Evolutionary conservation across 2,113 vertebrate species (phyloP).

Genomic region (Heptranchias perlo): DNA sequence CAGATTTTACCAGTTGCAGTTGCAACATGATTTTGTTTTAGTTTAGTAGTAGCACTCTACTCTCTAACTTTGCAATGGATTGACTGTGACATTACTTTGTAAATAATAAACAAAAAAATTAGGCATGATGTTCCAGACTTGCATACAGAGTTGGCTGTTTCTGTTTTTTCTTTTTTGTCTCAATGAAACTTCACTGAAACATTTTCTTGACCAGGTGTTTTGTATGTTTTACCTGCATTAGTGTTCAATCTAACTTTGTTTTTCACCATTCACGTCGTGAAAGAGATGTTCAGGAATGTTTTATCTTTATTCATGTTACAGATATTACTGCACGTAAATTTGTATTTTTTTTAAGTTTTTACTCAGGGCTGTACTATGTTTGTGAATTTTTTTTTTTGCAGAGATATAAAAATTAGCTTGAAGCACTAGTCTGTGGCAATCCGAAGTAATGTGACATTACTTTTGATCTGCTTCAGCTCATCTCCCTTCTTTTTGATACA

Average conservation of each 20-base stretch:
- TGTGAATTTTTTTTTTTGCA: slow-evolving; percentile 19
- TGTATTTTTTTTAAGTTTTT: background rate
- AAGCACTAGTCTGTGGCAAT: slow-evolving; percentile 19
- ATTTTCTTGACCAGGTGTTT: background rate
- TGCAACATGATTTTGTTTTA: slow-evolving; percentile 8
- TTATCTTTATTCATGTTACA: background rate
- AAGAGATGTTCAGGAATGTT: background rate
- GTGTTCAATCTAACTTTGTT: slow-evolving; percentile 9
- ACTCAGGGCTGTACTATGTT: slow-evolving; percentile 23
- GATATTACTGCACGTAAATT: slow-evolving; percentile 11
- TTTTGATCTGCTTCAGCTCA: slow-evolving; percentile 5
- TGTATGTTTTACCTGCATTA: slow-evolving; percentile 22
- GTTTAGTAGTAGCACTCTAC: slow-evolving; percentile 1
- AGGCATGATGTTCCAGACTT: slow-evolving; percentile 28
- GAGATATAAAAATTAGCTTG: background rate
- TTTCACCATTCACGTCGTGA: background rate
- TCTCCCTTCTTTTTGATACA: background rate
- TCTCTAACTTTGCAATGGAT: slow-evolving; percentile 11
- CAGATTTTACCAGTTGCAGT: background rate
- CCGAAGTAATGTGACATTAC: slow-evolving; percentile 5
- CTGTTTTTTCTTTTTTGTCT: no score
- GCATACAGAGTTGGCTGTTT: slow-evolving; percentile 29
- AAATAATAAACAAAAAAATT: background rate
- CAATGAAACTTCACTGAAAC: no score
- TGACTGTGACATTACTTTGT: slow-evolving; percentile 30